phyloP scores from a whole-genome alignment of 1,140 invertebrate species.

The Arctopsyche grandis region DNA sequence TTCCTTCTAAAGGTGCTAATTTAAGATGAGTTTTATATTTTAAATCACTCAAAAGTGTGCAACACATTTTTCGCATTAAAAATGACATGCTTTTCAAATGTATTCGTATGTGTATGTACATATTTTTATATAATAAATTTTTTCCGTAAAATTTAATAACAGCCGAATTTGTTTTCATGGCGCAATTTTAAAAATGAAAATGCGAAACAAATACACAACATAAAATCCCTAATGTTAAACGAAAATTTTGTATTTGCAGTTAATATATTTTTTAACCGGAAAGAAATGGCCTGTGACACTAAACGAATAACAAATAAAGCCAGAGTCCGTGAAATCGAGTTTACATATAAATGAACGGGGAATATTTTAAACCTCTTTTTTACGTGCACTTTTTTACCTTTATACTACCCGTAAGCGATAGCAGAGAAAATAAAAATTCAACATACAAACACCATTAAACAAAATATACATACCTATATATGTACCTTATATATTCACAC shows the following conservation, averaged over 20 bases:
- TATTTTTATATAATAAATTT: background rate
- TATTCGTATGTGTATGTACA: background rate
- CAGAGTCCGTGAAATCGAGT: conserved; percentile 45
- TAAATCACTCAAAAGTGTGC: no score
- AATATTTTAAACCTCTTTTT: conserved; percentile 46
- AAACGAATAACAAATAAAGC: conserved; percentile 43
- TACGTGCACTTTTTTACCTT: background rate
- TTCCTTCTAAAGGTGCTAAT: no score
- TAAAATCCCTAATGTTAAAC: background rate
- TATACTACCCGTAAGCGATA: background rate
- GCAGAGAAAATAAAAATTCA: background rate
- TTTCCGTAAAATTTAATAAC: no score
- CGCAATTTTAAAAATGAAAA: no score
- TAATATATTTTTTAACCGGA: conserved; percentile 10
- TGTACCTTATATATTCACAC: background rate
- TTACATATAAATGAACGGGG: conserved; percentile 49
- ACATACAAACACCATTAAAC: background rate
- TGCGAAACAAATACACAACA: background rate
- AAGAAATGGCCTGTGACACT: conserved; percentile 43
- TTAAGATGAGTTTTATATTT: no score
- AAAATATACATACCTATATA: background rate
- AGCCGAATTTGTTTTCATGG: no score
- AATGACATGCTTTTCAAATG: no score
- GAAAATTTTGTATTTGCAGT: conserved; percentile 13
- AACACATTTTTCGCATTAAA: no score